phyloP scores from a whole-genome alignment of 2,113 vertebrate genomes.

The Ictalurus punctatus region DNA sequence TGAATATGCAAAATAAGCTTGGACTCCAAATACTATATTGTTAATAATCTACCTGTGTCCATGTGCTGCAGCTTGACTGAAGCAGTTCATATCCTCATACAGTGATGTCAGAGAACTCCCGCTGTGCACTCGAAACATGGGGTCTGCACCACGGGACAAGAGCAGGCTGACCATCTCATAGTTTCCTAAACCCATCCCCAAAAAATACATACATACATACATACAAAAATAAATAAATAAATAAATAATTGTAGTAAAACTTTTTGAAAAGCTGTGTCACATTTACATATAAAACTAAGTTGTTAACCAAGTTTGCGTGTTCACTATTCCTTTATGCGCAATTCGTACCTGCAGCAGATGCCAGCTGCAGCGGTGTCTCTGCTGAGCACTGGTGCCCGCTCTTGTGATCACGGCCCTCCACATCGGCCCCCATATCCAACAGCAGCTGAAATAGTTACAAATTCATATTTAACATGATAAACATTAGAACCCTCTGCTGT shows the following conservation, averaged over 20 bases:
- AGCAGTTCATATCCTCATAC: slow-evolving; percentile 91
- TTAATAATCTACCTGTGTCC: slow-evolving; percentile 83
- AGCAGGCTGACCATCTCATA: slow-evolving; percentile 90
- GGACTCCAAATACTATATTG: not conserved
- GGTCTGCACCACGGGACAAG: slow-evolving; percentile 83
- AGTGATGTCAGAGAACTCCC: slow-evolving; percentile 80
- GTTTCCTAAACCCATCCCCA: slow-evolving; percentile 72
- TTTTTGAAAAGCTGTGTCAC: not conserved
- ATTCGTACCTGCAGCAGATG: slow-evolving; percentile 86
- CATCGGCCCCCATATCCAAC: slow-evolving; percentile 87
- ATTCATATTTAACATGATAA: slow-evolving; percentile 28
- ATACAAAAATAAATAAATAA: not conserved
- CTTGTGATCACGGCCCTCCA: slow-evolving; percentile 83
- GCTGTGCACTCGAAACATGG: slow-evolving; percentile 84
- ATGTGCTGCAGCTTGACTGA: slow-evolving; percentile 91
- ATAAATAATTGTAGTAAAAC: not conserved
- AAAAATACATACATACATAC: too few relatives aligned
- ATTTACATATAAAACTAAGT: not conserved
- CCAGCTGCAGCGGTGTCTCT: slow-evolving; percentile 89
- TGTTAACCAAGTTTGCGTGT: not conserved
- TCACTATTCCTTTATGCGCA: not conserved
- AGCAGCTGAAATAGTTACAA: slow-evolving; percentile 75
- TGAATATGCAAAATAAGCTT: not conserved
- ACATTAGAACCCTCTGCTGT: not conserved
- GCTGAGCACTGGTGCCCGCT: slow-evolving; percentile 80